Evolutionary conservation across 2,888 invertebrate genomes (phyloP), one percentile per base, ranked within the genome.

Genomic region (Carcina quercana): DNA sequence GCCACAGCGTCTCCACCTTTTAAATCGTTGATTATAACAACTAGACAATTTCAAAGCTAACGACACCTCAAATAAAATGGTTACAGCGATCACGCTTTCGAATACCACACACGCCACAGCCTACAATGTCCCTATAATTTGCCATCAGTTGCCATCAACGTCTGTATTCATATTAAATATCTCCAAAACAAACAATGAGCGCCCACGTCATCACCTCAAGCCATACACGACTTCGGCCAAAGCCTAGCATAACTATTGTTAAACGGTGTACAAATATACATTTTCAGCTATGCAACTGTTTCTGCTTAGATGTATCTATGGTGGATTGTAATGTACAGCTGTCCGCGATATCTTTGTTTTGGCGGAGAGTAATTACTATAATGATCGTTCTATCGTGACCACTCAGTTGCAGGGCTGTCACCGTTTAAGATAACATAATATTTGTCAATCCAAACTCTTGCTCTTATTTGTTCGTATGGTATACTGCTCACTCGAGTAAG

Each of bases 161-260:
- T 45, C 45, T 57, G 51, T 53, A 56, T 54, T 53, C 51, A 52
- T 45, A 51, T 54, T 53, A 57, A 64, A 63, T 65, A 69, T 64
- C 66, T 70, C 63, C 58, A 68, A 67, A 72, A 65, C 72, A 75
- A 76, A 78, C 74, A 76, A 74, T 72, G 58, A 38, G 46, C 66
- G 51, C 54, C 50, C 53, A 56, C 59, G 38, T 50, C 68, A 63
- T 60, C 70, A 74, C 80, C 79, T 54, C 55, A 47, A 79, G 80
- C 76, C 56, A 76, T 68, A 70, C 80, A 80, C 80, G 80, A 80
- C 64, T 64, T 46, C n/a, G n/a, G n/a, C 50, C 40, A 28, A 35
- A 37, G 34, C 38, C 24, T 57, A 62, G 62, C 49, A 62, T 59
- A 69, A 69, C 75, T 67, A 78, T 79, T 78, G 76, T 76, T 73